phyloP scores from a whole-genome alignment of 1,140 invertebrate species.

The Diprion similis region DNA sequence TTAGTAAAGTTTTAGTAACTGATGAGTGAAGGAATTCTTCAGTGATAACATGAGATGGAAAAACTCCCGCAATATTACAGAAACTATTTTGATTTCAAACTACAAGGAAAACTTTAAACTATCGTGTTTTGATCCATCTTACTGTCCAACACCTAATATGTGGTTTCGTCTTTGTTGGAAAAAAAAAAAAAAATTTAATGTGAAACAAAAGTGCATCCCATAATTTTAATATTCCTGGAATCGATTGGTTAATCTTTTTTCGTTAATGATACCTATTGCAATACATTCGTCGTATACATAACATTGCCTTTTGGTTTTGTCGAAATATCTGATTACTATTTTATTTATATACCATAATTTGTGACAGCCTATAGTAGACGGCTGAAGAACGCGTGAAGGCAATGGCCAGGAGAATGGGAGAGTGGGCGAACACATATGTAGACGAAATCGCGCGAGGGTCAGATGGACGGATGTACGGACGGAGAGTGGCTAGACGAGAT shows the following conservation, averaged over 20 bases:
- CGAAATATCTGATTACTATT: constrained; percentile 27
- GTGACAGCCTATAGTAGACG: constrained; percentile 43
- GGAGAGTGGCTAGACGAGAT: constrained; percentile 51
- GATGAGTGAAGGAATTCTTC: no score
- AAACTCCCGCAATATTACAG: no score
- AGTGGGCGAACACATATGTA: constrained; percentile 51
- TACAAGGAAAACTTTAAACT: background rate
- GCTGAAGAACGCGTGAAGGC: constrained; percentile 45
- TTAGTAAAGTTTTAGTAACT: no score
- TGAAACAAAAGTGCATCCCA: background rate
- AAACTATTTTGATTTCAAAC: background rate
- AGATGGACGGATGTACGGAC: constrained; percentile 41
- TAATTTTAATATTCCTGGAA: no score
- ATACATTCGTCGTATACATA: no score
- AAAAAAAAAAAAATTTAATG: constrained; percentile 9
- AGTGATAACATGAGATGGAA: background rate
- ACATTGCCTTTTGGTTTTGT: background rate
- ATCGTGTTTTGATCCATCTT: background rate
- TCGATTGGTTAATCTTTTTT: no score
- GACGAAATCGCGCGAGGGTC: constrained; percentile 55
- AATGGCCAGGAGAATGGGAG: constrained; percentile 39
- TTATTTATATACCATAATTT: constrained; percentile 48
- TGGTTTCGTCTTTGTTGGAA: constrained; percentile 23
- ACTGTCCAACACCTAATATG: background rate
- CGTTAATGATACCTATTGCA: no score